Conservation (phyloP, 1,140 invertebrate species). For the Drosophila rufa region DNA sequence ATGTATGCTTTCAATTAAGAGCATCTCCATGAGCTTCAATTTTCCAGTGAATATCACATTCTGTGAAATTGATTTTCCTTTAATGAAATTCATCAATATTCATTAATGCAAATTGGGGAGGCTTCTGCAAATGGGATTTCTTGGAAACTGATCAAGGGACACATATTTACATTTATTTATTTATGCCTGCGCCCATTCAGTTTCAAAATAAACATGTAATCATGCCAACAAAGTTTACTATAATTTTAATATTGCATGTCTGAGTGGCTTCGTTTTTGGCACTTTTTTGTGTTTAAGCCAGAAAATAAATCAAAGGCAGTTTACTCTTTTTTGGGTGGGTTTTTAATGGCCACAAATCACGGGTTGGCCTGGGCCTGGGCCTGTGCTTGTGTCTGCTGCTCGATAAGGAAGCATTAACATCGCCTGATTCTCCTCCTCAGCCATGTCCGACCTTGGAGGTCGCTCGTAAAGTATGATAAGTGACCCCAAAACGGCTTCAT, state of each 20-base stretch:
- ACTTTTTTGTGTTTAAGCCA: constrained; percentile 31
- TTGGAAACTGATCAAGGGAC: not conserved
- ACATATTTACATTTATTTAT: constrained; percentile 6
- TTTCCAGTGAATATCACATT: constrained; percentile 5
- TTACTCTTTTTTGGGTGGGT: constrained; percentile 45
- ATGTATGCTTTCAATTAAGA: constrained; percentile 32
- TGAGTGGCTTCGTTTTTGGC: constrained; percentile 38
- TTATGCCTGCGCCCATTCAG: not conserved
- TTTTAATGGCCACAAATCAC: constrained; percentile 79
- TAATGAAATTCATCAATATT: constrained; percentile 23
- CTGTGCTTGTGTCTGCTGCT: constrained; percentile 29
- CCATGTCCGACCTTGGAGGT: constrained; percentile 9
- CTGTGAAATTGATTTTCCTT: constrained; percentile 7
- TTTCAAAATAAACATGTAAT: constrained; percentile 65
- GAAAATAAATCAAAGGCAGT: constrained; percentile 76
- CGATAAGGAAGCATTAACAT: constrained; percentile 56
- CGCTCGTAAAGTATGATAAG: constrained; percentile 70
- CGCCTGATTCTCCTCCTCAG: constrained; percentile 2
- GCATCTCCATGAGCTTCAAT: constrained; percentile 13
- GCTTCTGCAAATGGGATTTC: not conserved
- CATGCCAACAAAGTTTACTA: constrained; percentile 65
- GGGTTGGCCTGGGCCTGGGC: constrained; percentile 55
- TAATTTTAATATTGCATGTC: constrained; percentile 79
- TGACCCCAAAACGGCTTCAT: constrained; percentile 55
- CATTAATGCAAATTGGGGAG: constrained; percentile 24